Conservation (phyloP, 1,140 invertebrate species). For the Ectropis grisescens region DNA sequence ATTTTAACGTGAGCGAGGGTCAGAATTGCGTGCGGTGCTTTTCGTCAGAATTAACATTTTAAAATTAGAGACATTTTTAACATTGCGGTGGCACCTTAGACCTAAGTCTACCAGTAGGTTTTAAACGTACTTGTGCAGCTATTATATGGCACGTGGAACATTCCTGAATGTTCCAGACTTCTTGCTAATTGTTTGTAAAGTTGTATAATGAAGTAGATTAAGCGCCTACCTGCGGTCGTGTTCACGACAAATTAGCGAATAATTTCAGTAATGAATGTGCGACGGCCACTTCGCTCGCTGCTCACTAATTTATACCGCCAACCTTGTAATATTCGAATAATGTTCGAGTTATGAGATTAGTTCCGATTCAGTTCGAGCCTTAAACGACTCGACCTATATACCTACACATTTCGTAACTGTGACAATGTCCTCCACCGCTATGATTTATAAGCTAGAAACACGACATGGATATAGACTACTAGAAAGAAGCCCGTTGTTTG, state of each 20-base stretch:
- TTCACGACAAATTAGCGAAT: slow-evolving; percentile 48
- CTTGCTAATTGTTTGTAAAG: slow-evolving; percentile 41
- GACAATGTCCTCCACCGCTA: slow-evolving; percentile 18
- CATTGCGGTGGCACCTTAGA: no score
- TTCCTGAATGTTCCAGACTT: slow-evolving; percentile 19
- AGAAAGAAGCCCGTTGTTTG: no score
- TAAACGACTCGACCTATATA: no score
- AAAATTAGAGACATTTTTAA: no score
- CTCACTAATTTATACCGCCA: slow-evolving; percentile 15
- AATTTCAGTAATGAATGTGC: slow-evolving; percentile 43
- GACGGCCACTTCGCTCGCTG: slow-evolving; percentile 13
- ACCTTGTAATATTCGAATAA: slow-evolving; percentile 18
- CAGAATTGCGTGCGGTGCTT: no score
- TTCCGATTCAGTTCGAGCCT: slow-evolving; percentile 8
- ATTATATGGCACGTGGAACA: no score
- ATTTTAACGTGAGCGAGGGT: no score
- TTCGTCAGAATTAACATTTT: no score
- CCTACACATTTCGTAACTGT: slow-evolving; percentile 5
- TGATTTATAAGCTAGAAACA: slow-evolving; percentile 16
- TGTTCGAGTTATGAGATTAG: slow-evolving; percentile 11
- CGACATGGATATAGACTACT: slow-evolving; percentile 2
- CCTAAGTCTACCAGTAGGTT: no score
- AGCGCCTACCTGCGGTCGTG: slow-evolving; percentile 20
- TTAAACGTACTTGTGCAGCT: no score
- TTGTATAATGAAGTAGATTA: slow-evolving; percentile 40